phyloP scores from a whole-genome alignment of 2,797 vertebrate species.

The Potorous gilbertii region DNA sequence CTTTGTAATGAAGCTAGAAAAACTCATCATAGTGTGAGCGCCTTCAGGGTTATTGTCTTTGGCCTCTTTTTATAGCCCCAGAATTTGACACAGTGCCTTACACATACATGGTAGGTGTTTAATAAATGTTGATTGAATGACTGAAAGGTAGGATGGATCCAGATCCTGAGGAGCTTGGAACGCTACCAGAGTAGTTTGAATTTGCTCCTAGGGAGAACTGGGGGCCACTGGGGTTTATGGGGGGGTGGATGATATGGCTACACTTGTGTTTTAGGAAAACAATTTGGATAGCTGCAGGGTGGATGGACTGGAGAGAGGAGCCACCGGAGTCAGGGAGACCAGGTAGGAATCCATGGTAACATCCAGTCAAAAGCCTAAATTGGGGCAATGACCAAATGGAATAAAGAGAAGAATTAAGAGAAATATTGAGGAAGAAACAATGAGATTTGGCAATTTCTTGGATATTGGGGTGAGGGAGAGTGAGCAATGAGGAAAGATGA shows the following conservation, averaged over 20 bases:
- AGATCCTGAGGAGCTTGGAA: neutral
- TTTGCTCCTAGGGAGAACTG: neutral
- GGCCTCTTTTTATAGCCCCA: neutral
- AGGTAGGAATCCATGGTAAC: no score
- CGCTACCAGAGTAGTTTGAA: neutral
- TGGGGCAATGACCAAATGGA: neutral
- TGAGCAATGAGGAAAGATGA: neutral
- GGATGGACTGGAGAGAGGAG: neutral
- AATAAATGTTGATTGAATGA: neutral
- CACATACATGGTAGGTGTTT: neutral
- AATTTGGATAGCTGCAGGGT: no score
- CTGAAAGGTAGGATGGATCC: neutral
- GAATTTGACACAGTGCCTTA: rapidly evolving
- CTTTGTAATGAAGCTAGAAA: no score
- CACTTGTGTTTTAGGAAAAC: no score
- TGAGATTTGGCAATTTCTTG: neutral
- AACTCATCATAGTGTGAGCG: neutral
- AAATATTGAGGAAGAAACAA: neutral
- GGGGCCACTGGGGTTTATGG: no score
- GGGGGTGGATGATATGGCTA: neutral
- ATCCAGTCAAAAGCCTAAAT: no score
- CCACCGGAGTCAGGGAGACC: neutral
- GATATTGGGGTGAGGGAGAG: neutral
- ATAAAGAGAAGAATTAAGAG: neutral
- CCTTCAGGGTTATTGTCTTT: neutral